Percentiles rank a stretch among this genome's conserved stretches.
Evolutionary conservation across 2,888 invertebrate genomes (phyloP).

Genomic region (Alentia gelatinosa): DNA sequence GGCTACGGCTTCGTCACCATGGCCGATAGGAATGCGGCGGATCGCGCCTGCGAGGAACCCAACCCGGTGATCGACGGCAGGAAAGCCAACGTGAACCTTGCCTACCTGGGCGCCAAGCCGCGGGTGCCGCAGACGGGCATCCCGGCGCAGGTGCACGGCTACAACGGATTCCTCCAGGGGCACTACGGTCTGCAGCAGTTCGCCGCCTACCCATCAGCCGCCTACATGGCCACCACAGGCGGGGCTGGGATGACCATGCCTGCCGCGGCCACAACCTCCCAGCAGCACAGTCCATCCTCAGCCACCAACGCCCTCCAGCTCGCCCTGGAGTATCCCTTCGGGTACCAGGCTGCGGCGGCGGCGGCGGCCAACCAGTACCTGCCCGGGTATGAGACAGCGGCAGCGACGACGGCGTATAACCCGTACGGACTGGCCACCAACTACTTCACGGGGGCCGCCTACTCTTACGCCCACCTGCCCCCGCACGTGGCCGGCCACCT

Average conservation of each 20-base stretch:
- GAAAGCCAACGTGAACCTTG: constrained; percentile 98
- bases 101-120: constrained; percentile 96
- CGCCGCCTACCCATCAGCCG: constrained; percentile 46
- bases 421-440: constrained; percentile 42
- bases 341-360: neutral
- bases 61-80: constrained; percentile 99
- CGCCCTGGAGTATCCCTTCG: constrained; percentile 37
- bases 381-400: neutral
- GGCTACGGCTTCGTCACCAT: constrained; percentile 97
- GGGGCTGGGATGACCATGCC: neutral
- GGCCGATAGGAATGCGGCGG: constrained; percentile 96
- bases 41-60: constrained; percentile 97
- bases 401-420: neutral
- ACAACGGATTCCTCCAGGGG: neutral
- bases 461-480: neutral
- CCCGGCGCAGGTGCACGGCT: constrained; percentile 27
- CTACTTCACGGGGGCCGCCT: constrained; percentile 39
- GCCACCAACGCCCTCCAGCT: constrained; percentile 22
- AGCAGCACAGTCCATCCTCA: neutral
- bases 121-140: constrained; percentile 22
- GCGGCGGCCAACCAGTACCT: neutral
- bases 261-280: neutral
- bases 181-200: constrained; percentile 42
- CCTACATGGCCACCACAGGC: neutral
- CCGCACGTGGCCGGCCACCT: constrained; percentile 40